Conservation (phyloP, 2,888 invertebrate genomes). For the Xylocampa areola region DNA sequence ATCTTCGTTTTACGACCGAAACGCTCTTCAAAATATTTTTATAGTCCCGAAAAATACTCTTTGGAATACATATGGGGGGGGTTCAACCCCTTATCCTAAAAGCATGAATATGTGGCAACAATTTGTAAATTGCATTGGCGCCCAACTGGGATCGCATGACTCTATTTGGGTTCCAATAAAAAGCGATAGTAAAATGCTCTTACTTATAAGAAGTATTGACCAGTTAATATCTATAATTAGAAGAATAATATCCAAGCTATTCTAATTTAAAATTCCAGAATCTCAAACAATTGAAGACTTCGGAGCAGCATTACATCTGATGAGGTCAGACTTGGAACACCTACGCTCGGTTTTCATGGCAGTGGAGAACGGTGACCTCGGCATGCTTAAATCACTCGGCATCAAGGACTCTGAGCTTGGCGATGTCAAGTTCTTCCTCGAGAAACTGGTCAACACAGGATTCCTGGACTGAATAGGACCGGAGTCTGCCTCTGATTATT, state of each 20-base stretch:
- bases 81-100: constrained; percentile 17
- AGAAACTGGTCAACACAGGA: constrained; percentile 98
- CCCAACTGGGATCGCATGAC: constrained; percentile 29
- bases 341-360: constrained; percentile 98
- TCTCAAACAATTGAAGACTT: constrained; percentile 98
- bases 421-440: constrained; percentile 98
- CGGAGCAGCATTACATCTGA: constrained; percentile 95
- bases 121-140: constrained; percentile 43
- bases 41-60: constrained; percentile 19
- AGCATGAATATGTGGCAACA: constrained; percentile 21
- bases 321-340: constrained; percentile 97
- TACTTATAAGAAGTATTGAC: not conserved
- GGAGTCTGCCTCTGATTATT: constrained; percentile 93
- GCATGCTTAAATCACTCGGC: constrained; percentile 97
- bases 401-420: constrained; percentile 98
- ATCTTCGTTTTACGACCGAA: constrained; percentile 47
- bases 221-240: not conserved
- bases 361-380: constrained; percentile 97
- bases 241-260: constrained; percentile 1
- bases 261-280: constrained; percentile 88
- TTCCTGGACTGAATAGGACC: constrained; percentile 97
- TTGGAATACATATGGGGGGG: constrained; percentile 7
- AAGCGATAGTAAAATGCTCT: not conserved
- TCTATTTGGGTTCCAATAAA: constrained; percentile 18
- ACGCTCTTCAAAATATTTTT: constrained; percentile 37